phyloP scores from a whole-genome alignment of 2,888 invertebrate species.

The Anticlea derivata region DNA sequence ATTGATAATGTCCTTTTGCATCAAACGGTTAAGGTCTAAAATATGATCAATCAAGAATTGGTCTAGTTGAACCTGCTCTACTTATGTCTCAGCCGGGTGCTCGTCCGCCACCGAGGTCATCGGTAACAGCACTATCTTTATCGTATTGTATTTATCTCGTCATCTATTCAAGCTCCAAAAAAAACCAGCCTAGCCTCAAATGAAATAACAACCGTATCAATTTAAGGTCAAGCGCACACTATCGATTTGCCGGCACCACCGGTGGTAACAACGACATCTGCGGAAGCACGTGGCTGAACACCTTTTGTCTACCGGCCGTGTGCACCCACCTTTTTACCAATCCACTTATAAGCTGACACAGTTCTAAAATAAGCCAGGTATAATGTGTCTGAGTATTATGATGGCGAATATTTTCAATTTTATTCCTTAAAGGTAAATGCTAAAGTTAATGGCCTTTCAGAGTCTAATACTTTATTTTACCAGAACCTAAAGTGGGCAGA shows the following conservation, averaged over 20 bases:
- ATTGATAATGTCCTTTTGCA: too few relatives aligned
- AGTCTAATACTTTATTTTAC: too few relatives aligned
- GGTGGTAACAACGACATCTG: conserved; percentile 57
- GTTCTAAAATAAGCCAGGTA: conserved; percentile 53
- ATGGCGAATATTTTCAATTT: background rate
- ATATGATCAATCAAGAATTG: too few relatives aligned
- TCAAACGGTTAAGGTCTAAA: too few relatives aligned
- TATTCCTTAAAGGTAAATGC: too few relatives aligned
- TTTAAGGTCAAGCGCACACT: conserved; percentile 29
- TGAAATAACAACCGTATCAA: conserved; percentile 17
- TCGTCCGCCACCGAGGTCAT: too few relatives aligned
- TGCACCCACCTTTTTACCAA: conserved; percentile 67
- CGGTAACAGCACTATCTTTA: too few relatives aligned
- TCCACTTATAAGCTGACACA: conserved; percentile 69
- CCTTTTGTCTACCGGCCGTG: conserved; percentile 70
- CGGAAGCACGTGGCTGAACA: conserved; percentile 72
- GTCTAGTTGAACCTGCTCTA: too few relatives aligned
- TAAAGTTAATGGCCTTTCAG: too few relatives aligned
- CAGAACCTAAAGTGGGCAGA: too few relatives aligned
- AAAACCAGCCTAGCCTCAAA: conserved; percentile 6
- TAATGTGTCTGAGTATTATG: background rate
- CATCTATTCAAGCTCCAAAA: background rate
- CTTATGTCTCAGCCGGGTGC: too few relatives aligned
- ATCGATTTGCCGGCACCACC: conserved; percentile 29
- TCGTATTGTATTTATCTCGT: background rate